Evolutionary conservation across 2,113 vertebrate genomes (phyloP), one percentile per base, ranked within the genome.

Genomic region (Elachura formosa): DNA sequence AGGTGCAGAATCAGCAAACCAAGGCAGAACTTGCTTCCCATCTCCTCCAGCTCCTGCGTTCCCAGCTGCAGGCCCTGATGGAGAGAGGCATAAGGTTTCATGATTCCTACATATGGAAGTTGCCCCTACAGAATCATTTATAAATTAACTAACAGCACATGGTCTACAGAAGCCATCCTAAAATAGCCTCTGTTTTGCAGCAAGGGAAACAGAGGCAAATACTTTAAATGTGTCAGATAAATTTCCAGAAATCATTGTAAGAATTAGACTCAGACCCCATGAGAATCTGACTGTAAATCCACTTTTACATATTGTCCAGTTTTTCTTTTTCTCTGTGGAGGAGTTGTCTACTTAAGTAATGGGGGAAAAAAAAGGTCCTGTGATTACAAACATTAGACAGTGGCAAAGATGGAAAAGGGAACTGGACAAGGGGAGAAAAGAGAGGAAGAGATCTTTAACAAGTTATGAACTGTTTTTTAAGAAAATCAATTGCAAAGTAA

Each of bases 11-110:
- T 95, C 49, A 99, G 97, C 51, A 99, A 98, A 72, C 98, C 98
- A 81, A 98, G 97, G 96, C 99, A 99, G 95, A 99, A 99, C 91
- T 99, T 99, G 94, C 97, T 91, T 29, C 99, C 99, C 98, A 99
- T 99, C 93, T 99, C 99, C 89, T 99, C 98, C 85, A 99, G 95
- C 87, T 99, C 98, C 43, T 94, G 87, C 1, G 98, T 99, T 71
- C 99, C 98, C 31, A 97, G 97, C 95, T 99, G 99, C 59, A 99
- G 90, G 25, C 98, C 99, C 99, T 99, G 96, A n/a, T 13, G 9
- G 71, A 67, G 38, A 95, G 71, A 92, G 10, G 84, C 22, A 94
- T 41, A 24, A 92, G 48, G 58, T 68, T 56, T 43, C 25, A 34
- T 1, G 1, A 77, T 69, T 73, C 24, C 34, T 43, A 7, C 33